Percentiles rank a stretch among this genome's conserved stretches.
phyloP scores from a whole-genome alignment of 2,888 invertebrate genomes.

The Cephalotes varians region DNA sequence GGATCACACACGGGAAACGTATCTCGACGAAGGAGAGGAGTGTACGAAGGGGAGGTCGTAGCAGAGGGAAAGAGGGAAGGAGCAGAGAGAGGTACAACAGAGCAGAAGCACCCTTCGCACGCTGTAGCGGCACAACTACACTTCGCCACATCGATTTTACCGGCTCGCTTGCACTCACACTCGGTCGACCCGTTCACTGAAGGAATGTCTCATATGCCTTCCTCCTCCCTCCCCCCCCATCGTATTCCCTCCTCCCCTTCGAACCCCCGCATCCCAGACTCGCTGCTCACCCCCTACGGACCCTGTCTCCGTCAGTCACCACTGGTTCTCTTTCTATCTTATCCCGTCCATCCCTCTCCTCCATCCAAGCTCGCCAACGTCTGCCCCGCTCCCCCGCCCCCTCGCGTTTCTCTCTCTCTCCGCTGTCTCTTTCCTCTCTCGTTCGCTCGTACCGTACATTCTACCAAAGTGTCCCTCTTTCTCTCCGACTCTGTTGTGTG shows the following conservation, averaged over 20 bases:
- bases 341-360: slow-evolving; percentile 65
- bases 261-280: slow-evolving; percentile 48
- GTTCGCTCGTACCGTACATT: slow-evolving; percentile 53
- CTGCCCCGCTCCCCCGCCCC: slow-evolving; percentile 52
- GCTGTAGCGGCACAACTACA: slow-evolving; percentile 78
- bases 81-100: slow-evolving; percentile 64
- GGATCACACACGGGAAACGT: slow-evolving; percentile 66
- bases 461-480: slow-evolving; percentile 58
- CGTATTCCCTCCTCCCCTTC: slow-evolving; percentile 47
- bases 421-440: slow-evolving; percentile 50
- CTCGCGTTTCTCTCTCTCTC: slow-evolving; percentile 59
- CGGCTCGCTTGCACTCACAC: slow-evolving; percentile 80
- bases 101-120: slow-evolving; percentile 74
- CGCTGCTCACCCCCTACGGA: slow-evolving; percentile 59
- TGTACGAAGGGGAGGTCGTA: background rate
- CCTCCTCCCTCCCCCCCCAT: slow-evolving; percentile 65
- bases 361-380: slow-evolving; percentile 71
- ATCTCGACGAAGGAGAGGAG: slow-evolving; percentile 39
- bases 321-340: slow-evolving; percentile 68
- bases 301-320: slow-evolving; percentile 70
- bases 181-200: slow-evolving; percentile 78
- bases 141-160: slow-evolving; percentile 86
- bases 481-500: slow-evolving; percentile 67
- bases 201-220: slow-evolving; percentile 82
- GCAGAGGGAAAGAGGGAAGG: background rate